Evolutionary conservation across 1,140 invertebrate genomes (phyloP).

Genomic region (Nephila pilipes): DNA sequence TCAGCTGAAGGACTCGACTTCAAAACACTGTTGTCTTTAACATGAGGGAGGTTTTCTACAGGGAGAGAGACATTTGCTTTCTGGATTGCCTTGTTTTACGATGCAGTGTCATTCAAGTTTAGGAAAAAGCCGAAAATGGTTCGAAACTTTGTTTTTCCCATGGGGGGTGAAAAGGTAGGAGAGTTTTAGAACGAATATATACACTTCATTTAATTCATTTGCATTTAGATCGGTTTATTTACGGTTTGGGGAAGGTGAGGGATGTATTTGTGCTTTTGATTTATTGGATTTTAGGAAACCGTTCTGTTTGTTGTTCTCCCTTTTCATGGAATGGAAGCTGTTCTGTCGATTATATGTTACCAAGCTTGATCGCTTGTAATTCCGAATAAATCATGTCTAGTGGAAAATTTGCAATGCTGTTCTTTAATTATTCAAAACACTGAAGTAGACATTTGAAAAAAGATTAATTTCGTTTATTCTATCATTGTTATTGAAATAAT

Average conservation of each 20-base stretch:
- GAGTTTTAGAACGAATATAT: conserved; percentile 20
- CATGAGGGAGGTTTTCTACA: not conserved
- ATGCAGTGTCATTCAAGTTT: conserved; percentile 45
- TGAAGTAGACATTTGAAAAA: no score
- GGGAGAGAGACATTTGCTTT: not conserved
- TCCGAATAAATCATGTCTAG: not conserved
- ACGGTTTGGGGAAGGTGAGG: not conserved
- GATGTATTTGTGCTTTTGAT: conserved; percentile 13
- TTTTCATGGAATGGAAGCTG: not conserved
- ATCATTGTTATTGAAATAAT: no score
- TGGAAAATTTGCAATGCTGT: not conserved
- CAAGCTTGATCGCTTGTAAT: not conserved
- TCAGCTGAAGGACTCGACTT: conserved; percentile 4
- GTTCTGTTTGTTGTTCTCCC: not conserved
- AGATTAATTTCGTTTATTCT: no score
- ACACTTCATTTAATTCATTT: conserved; percentile 70
- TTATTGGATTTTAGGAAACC: not conserved
- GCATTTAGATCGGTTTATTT: conserved; percentile 76
- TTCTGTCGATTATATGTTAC: not conserved
- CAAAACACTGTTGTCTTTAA: conserved; percentile 45
- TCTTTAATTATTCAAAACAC: not conserved
- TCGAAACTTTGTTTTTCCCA: conserved; percentile 53
- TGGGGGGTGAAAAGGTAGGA: not conserved
- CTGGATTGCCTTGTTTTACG: conserved; percentile 61
- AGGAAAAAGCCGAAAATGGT: conserved; percentile 20